Percentiles rank a stretch among this genome's conserved stretches.
These are phyloP conservation scores for Mus musculus DNA, from an alignment of 2,113 vertebrate species.

Conservation along the genomic window GRCm39 chr16:59292001-59292500, in stretches of 20 bases:
- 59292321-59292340: accelerated
- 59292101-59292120: too few relatives aligned
- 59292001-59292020: neutral
- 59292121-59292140: neutral
- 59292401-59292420: neutral
- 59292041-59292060: accelerated
- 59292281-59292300: accelerated
- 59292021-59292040: neutral
- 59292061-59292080: neutral
- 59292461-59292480: neutral
- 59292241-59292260: accelerated
- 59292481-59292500: accelerated
- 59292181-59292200: neutral
- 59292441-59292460: neutral
- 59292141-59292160: neutral
- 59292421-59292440: neutral
- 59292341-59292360: neutral
- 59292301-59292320: accelerated
- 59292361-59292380: neutral
- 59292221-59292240: slow-evolving; percentile 16
- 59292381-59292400: accelerated
- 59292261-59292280: accelerated
- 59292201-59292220: accelerated
- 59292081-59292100: too few relatives aligned
- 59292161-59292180: neutral